Evolutionary conservation across 2,113 vertebrate genomes (phyloP).

Genomic region (Lethenteron camtschaticum): DNA sequence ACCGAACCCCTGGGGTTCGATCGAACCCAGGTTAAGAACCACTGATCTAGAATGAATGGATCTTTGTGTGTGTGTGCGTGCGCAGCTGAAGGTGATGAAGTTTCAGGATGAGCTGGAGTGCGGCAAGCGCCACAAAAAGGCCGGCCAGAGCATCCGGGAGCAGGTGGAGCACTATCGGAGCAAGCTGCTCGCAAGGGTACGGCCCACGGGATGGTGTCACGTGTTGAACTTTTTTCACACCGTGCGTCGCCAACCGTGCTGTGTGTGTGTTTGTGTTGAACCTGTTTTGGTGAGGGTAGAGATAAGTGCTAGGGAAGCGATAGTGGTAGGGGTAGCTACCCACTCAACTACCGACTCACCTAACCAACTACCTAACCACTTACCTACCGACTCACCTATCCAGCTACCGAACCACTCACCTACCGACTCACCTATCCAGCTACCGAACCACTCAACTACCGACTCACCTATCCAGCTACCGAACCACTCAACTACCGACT

Average conservation of each 20-base stretch:
- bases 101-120: conserved; percentile 97
- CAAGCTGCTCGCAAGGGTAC: conserved; percentile 77
- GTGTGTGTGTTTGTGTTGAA: background rate
- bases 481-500: no score
- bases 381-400: no score
- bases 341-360: no score
- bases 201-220: background rate
- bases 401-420: no score
- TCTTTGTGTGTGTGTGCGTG: background rate
- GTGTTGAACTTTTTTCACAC: background rate
- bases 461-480: no score
- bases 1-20: no score
- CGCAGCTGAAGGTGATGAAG: conserved; percentile 96
- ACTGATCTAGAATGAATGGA: no score
- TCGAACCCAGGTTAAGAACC: no score
- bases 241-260: background rate
- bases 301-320: background rate
- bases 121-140: conserved; percentile 84
- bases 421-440: no score
- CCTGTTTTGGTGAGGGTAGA: background rate
- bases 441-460: no score
- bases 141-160: conserved; percentile 78
- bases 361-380: no score
- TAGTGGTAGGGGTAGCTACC: no score
- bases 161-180: conserved; percentile 96